Conservation (phyloP, 1,140 invertebrate genomes). For the Conus ventricosus region DNA sequence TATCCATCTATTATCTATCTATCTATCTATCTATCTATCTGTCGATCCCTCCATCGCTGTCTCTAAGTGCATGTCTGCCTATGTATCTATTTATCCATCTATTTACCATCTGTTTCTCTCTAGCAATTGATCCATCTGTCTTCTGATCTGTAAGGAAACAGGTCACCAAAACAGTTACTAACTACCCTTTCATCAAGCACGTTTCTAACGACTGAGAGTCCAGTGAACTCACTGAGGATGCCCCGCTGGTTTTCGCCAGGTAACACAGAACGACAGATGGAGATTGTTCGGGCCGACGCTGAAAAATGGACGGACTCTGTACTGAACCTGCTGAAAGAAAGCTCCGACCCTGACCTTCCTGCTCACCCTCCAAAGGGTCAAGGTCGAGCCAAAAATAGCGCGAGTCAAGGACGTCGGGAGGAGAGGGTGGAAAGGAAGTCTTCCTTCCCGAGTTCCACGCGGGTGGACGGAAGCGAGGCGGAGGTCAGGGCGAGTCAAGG, state of each 20-base stretch:
- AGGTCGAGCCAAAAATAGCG: background rate
- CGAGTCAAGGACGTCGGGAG: constrained; percentile 20
- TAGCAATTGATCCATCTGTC: too few relatives aligned
- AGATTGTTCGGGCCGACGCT: constrained; percentile 24
- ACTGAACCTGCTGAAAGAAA: constrained; percentile 29
- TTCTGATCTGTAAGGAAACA: too few relatives aligned
- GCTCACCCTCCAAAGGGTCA: constrained; percentile 29
- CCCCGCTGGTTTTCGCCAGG: background rate
- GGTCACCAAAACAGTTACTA: too few relatives aligned
- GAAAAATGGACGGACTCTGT: constrained; percentile 44
- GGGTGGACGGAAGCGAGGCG: background rate
- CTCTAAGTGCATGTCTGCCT: too few relatives aligned
- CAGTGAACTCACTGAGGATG: too few relatives aligned
- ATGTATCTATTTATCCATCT: too few relatives aligned
- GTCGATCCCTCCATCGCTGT: too few relatives aligned
- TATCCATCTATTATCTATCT: too few relatives aligned
- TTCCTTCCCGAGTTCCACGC: background rate
- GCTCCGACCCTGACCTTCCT: background rate
- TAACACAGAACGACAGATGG: constrained; percentile 2
- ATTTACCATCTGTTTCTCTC: too few relatives aligned
- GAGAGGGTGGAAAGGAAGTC: background rate
- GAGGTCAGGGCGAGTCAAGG: constrained; percentile 54
- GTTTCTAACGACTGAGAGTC: too few relatives aligned
- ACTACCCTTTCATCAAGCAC: too few relatives aligned
- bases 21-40: too few relatives aligned